These are phyloP conservation scores for Gambelia wislizenii DNA, from an alignment of 2,797 vertebrate genomes.

Conservation along the genomic window DNA sequence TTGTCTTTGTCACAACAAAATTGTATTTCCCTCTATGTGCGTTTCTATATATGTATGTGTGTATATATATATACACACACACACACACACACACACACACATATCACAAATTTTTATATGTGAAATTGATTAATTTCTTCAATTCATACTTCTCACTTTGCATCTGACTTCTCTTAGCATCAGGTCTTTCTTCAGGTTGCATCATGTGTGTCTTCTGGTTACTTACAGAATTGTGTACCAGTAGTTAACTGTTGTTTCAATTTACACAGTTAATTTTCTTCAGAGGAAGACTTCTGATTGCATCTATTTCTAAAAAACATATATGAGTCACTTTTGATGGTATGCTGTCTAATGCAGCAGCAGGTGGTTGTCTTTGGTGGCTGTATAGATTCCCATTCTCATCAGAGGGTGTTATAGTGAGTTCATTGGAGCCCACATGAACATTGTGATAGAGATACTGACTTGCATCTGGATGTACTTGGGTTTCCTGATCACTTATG, in stretches of 20 bases:
- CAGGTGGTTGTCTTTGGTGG: background rate
- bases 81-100: too few species aligned
- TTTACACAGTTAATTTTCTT: conserved; percentile 7
- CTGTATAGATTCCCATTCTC: background rate
- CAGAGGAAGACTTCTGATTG: conserved; percentile 26
- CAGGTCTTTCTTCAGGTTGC: background rate
- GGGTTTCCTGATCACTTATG: background rate
- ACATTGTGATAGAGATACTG: background rate
- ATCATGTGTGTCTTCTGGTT: background rate
- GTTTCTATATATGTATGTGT: too few species aligned
- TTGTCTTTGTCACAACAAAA: background rate
- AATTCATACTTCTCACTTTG: background rate
- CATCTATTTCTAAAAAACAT: conserved; percentile 32
- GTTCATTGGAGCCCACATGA: background rate
- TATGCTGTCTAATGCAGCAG: background rate
- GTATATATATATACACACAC: background rate
- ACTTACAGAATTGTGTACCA: conserved; percentile 13
- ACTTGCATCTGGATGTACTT: background rate
- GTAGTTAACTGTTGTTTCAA: conserved; percentile 6
- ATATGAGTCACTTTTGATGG: background rate
- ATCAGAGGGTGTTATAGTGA: background rate
- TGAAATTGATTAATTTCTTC: background rate
- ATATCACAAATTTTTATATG: too few species aligned
- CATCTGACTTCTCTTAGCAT: background rate
- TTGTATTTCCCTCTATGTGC: background rate